Base-by-base conservation (phyloP, 1,140 invertebrate species). In the Hylaeus volcanicus region DNA sequence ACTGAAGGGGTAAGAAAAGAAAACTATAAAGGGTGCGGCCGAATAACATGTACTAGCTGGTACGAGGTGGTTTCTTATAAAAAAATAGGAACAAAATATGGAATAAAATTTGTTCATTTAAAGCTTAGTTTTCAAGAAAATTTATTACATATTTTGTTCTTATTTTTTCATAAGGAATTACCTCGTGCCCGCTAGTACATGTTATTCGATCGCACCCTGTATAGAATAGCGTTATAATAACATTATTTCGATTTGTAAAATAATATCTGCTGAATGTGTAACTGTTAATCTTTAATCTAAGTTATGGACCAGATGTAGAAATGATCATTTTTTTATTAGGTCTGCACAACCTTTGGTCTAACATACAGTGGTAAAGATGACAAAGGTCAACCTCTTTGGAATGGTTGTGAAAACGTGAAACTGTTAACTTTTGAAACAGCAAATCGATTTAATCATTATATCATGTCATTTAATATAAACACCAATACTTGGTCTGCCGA, bases 401-500 rank as follows among this genome's bases (percentile, higher is more conserved):
- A 98, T 88, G 98, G 96, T 8, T 97, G 97, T 90, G 96, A 95
- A 71, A 99, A 99, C 92, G 96, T 99, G 0, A 95, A 97, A 85
- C 88, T 99, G 1, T 87, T 92, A 45, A 93, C 95, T 1, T 97
- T 97, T 89, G 98, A 98, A 93, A 95, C 94, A 45, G 95, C 96
- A 5, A 96, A 96, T 3, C 96, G 96, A 63, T 98, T 98, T 92
- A 96, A 96, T 74, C 96, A 98, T 87, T 96, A 98, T 87, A 97
- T 99, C 66, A 93, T 95, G 75, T 97, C 97, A 12, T 99, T 99
- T 90, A 99, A 99, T 91, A 97, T 96, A 66, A 98, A 98, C 89
- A 99, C 98, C 0, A 99, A 99, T 93, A 94, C 96, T 43, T 99
- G 98, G 97, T 96, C 97, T 66, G 96, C 96, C 0, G 96, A 98